These are phyloP conservation scores for Falco cherrug DNA, from an alignment of 2,797 vertebrate genomes.

Conservation along the genomic window DNA sequence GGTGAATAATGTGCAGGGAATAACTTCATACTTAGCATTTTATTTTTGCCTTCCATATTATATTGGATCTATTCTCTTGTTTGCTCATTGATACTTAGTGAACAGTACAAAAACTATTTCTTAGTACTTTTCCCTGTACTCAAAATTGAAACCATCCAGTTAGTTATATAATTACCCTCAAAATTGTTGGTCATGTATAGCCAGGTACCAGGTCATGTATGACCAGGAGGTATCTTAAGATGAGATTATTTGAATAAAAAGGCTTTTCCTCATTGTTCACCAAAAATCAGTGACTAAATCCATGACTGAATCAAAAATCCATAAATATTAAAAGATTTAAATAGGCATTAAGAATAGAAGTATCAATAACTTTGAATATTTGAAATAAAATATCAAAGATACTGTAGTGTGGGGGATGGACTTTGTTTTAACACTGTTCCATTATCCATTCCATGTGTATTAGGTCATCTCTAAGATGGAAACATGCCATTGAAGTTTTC, in stretches of 20 bases:
- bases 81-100: not conserved
- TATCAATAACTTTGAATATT: not conserved
- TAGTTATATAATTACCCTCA: not conserved
- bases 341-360: not conserved
- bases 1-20: not conserved
- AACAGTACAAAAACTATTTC: not conserved
- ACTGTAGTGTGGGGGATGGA: not conserved
- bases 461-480: not conserved
- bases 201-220: too few species aligned
- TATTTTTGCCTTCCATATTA: not conserved
- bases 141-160: not conserved
- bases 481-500: not conserved
- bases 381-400: not conserved
- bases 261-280: not conserved
- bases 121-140: not conserved
- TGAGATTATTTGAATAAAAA: not conserved
- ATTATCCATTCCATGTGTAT: not conserved
- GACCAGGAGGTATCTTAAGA: not conserved
- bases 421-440: not conserved
- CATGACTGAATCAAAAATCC: not conserved
- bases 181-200: not conserved
- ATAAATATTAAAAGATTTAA: not conserved
- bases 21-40: not conserved
- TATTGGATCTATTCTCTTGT: not conserved
- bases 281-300: not conserved